Conservation (phyloP, 2,113 vertebrate genomes). For the Pluvialis apricaria region DNA sequence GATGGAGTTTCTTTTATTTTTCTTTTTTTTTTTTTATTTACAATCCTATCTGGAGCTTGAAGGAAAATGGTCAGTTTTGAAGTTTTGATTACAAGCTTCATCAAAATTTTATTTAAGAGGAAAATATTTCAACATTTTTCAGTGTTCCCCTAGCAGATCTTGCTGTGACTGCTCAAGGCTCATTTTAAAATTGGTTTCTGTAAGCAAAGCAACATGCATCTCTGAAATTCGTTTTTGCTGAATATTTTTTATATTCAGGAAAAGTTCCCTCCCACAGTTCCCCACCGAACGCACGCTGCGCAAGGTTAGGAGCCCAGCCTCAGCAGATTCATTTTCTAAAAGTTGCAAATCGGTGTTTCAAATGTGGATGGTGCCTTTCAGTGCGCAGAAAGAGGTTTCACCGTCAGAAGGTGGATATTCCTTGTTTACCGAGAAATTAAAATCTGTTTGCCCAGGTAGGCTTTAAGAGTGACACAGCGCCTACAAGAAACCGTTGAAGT, state of each 20-base stretch:
- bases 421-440: not conserved
- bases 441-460: not conserved
- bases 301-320: not conserved
- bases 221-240: not conserved
- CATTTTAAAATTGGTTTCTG: not conserved
- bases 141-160: not conserved
- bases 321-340: not conserved
- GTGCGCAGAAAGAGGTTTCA: not conserved
- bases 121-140: not conserved
- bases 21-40: not conserved
- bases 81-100: not conserved
- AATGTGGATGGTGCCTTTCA: not conserved
- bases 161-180: not conserved
- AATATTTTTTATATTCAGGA: conserved; percentile 1
- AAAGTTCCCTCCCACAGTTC: not conserved
- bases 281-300: not conserved
- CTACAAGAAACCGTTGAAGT: not conserved
- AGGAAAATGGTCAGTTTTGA: not conserved
- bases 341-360: not conserved
- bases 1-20: not conserved
- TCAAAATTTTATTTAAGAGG: not conserved
- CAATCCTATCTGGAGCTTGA: not conserved
- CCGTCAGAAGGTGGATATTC: not conserved
- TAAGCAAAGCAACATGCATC: not conserved
- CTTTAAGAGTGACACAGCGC: not conserved